Evolutionary conservation across 2,113 vertebrate species (phyloP).

Genomic region (Tauraco erythrolophus): DNA sequence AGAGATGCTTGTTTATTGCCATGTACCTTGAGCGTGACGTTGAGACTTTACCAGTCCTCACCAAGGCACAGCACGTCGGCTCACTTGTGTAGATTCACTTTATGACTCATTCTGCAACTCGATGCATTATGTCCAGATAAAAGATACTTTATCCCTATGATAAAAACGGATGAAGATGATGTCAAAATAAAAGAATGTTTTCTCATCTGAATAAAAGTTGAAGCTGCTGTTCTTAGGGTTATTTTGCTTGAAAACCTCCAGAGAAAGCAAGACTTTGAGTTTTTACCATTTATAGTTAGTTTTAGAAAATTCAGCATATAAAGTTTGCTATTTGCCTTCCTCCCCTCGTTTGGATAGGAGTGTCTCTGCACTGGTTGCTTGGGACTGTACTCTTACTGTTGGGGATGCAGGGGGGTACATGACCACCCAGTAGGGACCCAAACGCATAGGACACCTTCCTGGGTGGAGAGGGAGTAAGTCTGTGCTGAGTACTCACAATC

Average conservation of each 20-base stretch:
- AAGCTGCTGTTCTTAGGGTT: conserved; percentile 55
- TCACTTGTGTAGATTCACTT: conserved; percentile 44
- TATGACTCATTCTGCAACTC: conserved; percentile 66
- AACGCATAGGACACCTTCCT: neutral
- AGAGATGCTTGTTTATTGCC: conserved; percentile 1
- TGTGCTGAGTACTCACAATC: neutral
- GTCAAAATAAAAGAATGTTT: conserved; percentile 76
- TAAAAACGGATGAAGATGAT: conserved; percentile 68
- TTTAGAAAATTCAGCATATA: conserved; percentile 59
- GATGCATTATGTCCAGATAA: conserved; percentile 75
- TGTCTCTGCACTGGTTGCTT: neutral
- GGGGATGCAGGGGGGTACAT: neutral
- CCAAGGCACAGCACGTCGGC: conserved; percentile 34
- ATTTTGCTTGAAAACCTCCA: conserved; percentile 75
- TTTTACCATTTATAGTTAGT: conserved; percentile 80
- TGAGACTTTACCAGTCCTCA: conserved; percentile 30
- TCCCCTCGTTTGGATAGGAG: neutral
- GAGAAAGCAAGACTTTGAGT: conserved; percentile 71
- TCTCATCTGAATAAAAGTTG: conserved; percentile 66
- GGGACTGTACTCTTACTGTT: neutral
- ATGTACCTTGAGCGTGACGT: conserved; percentile 13
- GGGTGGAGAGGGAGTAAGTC: neutral
- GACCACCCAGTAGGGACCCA: neutral
- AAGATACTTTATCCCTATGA: conserved; percentile 70
- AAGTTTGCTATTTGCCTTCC: conserved; percentile 33